These are phyloP conservation scores for Athetis lepigone DNA, from an alignment of 2,888 invertebrate genomes.

Conservation along the genomic window DNA sequence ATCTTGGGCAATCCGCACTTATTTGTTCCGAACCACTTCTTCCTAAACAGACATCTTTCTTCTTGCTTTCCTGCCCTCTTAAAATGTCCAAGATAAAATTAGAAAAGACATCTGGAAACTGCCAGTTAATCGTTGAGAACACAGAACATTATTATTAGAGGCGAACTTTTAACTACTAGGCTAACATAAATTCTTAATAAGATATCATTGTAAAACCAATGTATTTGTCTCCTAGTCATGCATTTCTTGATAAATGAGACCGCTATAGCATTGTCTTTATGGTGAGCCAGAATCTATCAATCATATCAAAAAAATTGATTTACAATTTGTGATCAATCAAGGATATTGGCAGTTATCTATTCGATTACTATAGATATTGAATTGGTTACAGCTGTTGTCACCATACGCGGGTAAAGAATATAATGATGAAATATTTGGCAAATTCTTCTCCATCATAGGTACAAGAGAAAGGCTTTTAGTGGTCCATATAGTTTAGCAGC, in stretches of 20 bases:
- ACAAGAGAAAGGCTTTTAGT: too few species aligned
- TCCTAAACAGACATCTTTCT: too few species aligned
- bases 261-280: background rate
- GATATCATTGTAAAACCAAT: slow-evolving; percentile 1
- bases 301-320: background rate
- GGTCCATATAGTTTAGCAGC: too few species aligned
- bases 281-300: background rate
- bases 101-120: too few species aligned
- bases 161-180: too few species aligned
- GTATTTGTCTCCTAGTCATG: background rate
- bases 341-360: background rate
- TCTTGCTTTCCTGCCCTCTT: too few species aligned
- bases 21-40: too few species aligned
- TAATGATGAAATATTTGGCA: background rate
- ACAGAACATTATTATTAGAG: too few species aligned
- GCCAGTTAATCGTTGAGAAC: too few species aligned
- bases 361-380: background rate
- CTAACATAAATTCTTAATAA: background rate
- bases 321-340: background rate
- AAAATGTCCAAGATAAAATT: too few species aligned
- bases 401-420: background rate
- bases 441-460: too few species aligned
- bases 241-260: background rate
- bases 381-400: background rate
- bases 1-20: too few species aligned